Evolutionary conservation across 2,113 vertebrate genomes (phyloP), one percentile per base, ranked within the genome.

Genomic region (Muntiacus reevesi): DNA sequence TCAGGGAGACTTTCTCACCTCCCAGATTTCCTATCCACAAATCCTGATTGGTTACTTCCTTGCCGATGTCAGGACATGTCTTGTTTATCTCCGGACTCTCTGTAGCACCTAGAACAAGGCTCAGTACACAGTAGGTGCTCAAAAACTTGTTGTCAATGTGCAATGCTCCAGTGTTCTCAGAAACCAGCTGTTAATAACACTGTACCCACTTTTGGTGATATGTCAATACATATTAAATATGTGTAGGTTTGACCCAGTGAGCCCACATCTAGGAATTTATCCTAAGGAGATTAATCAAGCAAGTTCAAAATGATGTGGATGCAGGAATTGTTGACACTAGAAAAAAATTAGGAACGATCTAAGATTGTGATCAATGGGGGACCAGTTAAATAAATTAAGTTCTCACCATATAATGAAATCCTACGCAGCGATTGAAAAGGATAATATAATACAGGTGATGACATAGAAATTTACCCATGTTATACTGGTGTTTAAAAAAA

Each of bases 11-110:
- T 30, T 62, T 62, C 21, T 33, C 10, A 59, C 36, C 47, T 43
- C 78, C 21, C n/a, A 7, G 50, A 94, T 12, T 84, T 67, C 64
- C 6, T 30, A 28, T 82, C 86, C 62, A 79, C 36, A 67, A 33
- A 71, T 45, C 36, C 82, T 86, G 8, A 89, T 0, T 8, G 45
- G 21, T 57, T 71, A 83, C 19, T 92, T 95, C 67, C 87, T 85
- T 30, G 59, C 45, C 0, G 0, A 10, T 43, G 17, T 1, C 33
- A 79, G 87, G 4, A 5, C 19, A 50, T 1, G 57, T 36, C 36
- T 11, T n/a, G 15, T 57, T 87, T 89, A 36, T 23, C 45, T 89
- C 50, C 86, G 55, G 27, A 64, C 28, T 27, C 52, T 62, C 10
- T 55, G 6, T 28, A 74, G 74, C 33, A 52, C 17, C 21, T 19